Evolutionary conservation across 2,797 vertebrate species (phyloP), one percentile per base, ranked within the genome.

Genomic region (Myiotriccus ornatus): DNA sequence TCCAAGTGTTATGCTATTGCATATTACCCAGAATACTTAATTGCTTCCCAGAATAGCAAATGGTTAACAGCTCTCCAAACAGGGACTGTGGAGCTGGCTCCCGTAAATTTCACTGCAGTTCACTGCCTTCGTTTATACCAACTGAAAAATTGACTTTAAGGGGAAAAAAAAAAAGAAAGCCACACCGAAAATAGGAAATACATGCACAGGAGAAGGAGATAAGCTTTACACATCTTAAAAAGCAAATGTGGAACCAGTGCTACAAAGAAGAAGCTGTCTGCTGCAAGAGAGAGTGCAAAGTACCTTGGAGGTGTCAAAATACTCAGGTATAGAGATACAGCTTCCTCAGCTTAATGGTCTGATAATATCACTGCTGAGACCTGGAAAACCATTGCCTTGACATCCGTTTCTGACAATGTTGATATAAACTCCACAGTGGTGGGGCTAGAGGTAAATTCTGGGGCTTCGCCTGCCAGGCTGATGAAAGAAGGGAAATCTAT

Each of bases 401-500:
- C 88, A 76, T 92, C 81, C 77, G 63, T 80, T 84, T 74, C 88
- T 85, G 52, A 62, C 8, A 44, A 41, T 64, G 89, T 75, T 96
- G 79, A 94, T 95, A 89, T 53, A 59, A 83, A 68, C 56, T 85
- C 81, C 13, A 7, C 39, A 24, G 52, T 43, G 27, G 56, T 73
- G 77, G 90, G 89, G 85, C 41, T 56, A 15, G 85, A 86, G 88
- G 88, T 68, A 88, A 93, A 82, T 90, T 80, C 93, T 69, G 79
- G 55, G 87, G 50, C 87, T 87, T 69, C 0, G 1, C 56, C 64
- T 41, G 78, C 78, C 88, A 84, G 78, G 46, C 27, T 81, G 92
- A 95, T 89, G 93, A 97, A 95, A 95, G 93, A 55, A 74, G 64
- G 56, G 94, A 95, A 97, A 91, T 95, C 84, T 93, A 55, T 91